A percentile compares a stretch with the other conserved stretches of the same genome.
phyloP scores from a whole-genome alignment of 2,113 vertebrate species.

The Lamprologus callipterus region DNA sequence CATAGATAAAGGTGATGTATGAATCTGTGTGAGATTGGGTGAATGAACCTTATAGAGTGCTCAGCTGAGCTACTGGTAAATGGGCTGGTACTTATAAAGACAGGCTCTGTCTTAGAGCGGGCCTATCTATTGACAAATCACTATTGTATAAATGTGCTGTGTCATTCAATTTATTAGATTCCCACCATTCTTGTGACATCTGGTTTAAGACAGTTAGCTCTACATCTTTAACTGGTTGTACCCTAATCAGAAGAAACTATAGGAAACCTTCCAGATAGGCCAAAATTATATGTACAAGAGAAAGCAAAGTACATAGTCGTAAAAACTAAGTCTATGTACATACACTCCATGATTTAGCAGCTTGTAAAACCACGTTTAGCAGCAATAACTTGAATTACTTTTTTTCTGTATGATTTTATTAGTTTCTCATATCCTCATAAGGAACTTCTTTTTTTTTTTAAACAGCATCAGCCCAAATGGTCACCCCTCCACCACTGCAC shows the following conservation, averaged over 20 bases:
- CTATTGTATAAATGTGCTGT: not conserved
- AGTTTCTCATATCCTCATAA: not conserved
- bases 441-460: not conserved
- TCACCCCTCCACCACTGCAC: not conserved
- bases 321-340: not conserved
- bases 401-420: not conserved
- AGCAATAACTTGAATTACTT: not conserved
- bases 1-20: not conserved
- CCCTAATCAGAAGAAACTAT: not conserved
- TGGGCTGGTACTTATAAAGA: not conserved
- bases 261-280: not conserved
- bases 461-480: not conserved
- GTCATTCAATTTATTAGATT: not conserved
- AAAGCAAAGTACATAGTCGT: not conserved
- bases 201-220: not conserved
- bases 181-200: not conserved
- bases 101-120: fast-evolving
- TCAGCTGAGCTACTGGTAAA: not conserved
- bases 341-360: not conserved
- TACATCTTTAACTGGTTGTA: not conserved
- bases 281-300: not conserved
- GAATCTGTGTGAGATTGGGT: not conserved
- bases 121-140: not conserved
- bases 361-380: not conserved
- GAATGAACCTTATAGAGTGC: not conserved